A percentile compares a stretch with the other conserved stretches of the same genome.
Evolutionary conservation across 1,140 invertebrate species (phyloP).

Genomic region (Brachionus plicatilis): DNA sequence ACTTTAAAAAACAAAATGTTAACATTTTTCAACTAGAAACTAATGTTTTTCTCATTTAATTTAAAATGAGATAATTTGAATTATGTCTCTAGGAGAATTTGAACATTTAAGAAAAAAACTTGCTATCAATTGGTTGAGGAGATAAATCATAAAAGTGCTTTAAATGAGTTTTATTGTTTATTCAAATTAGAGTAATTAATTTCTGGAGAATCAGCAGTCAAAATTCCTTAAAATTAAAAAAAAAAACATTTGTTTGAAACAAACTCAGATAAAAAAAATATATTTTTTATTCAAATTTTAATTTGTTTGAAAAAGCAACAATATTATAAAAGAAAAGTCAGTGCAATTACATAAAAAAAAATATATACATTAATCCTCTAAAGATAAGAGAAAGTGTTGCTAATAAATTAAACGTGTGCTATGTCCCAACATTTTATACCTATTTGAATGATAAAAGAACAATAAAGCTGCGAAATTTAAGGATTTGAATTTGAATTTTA

Average conservation of each 20-base stretch:
- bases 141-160: too few species aligned
- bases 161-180: too few species aligned
- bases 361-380: neutral
- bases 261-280: neutral
- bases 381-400: neutral
- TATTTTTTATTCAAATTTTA: neutral
- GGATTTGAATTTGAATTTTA: neutral
- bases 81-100: too few species aligned
- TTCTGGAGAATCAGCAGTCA: too few species aligned
- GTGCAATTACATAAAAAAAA: neutral
- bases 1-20: too few species aligned
- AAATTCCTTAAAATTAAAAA: too few species aligned
- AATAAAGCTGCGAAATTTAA: neutral
- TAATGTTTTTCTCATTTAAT: too few species aligned
- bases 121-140: too few species aligned
- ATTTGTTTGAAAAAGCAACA: neutral
- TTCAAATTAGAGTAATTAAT: too few species aligned
- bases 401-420: neutral
- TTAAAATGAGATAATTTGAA: too few species aligned
- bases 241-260: neutral
- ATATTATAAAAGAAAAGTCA: neutral
- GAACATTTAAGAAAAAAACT: too few species aligned
- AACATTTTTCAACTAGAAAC: too few species aligned
- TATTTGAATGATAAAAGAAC: neutral
- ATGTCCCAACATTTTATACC: neutral